Percentiles rank a stretch among this genome's conserved stretches.
These are phyloP conservation scores for Graptemys geographica DNA, from an alignment of 2,797 vertebrate genomes.

Conservation along the genomic window DNA sequence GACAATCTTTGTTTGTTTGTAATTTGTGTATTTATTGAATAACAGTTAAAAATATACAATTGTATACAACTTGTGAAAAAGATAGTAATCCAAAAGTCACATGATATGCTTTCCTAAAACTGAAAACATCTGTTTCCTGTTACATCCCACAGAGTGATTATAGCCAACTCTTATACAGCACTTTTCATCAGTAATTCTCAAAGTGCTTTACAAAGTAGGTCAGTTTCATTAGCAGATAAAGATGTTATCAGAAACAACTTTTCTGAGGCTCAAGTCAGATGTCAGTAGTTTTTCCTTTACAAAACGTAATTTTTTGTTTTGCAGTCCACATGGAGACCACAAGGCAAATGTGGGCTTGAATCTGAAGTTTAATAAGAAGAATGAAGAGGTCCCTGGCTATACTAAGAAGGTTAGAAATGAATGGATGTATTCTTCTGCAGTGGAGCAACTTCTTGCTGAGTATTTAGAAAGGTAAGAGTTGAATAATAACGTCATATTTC, in stretches of 20 bases:
- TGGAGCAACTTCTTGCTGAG: conserved; percentile 92
- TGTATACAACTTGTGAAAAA: neutral
- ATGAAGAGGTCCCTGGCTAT: conserved; percentile 98
- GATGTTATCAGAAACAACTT: neutral
- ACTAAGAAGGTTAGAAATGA: conserved; percentile 96
- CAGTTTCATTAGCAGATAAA: neutral
- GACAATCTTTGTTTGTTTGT: neutral
- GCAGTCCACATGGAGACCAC: conserved; percentile 96
- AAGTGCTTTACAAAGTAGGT: neutral
- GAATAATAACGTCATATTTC: neutral
- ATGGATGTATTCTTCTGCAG: conserved; percentile 96
- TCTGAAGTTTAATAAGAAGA: conserved; percentile 99
- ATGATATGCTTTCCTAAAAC: neutral
- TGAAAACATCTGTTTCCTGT: neutral
- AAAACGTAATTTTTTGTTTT: conserved; percentile 51
- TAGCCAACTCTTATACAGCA: neutral
- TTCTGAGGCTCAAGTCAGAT: conserved; percentile 19
- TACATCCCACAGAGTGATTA: neutral
- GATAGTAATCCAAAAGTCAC: neutral
- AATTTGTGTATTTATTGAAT: neutral
- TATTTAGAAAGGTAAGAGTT: conserved; percentile 92
- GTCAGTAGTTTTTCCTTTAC: neutral
- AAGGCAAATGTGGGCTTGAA: conserved; percentile 95
- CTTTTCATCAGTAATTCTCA: neutral
- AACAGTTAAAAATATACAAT: neutral